Conservation (phyloP, 2,113 vertebrate species). For the Glareola pratincola region DNA sequence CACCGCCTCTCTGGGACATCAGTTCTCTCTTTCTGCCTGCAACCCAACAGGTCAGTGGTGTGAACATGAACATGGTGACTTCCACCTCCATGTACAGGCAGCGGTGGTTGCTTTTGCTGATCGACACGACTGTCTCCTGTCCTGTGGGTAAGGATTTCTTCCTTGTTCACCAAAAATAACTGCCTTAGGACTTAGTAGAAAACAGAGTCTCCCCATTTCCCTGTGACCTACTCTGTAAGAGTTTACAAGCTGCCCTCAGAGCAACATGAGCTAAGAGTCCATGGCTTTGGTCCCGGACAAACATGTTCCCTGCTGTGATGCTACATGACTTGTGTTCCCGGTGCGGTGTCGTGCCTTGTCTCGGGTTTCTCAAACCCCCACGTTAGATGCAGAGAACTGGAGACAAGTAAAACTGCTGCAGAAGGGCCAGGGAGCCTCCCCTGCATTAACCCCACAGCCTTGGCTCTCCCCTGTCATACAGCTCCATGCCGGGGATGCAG, state of each 20-base stretch:
- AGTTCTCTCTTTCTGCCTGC: not conserved
- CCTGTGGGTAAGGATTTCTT: constrained; percentile 61
- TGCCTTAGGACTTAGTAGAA: not conserved
- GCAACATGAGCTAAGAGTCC: not conserved
- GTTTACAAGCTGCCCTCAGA: not conserved
- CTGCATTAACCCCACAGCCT: not conserved
- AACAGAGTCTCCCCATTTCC: not conserved
- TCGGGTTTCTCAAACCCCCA: not conserved
- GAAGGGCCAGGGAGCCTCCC: not conserved
- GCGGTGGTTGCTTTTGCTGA: constrained; percentile 74
- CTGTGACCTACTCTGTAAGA: not conserved
- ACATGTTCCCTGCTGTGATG: not conserved
- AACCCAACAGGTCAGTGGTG: constrained; percentile 74
- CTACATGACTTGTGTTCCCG: not conserved
- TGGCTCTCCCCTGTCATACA: not conserved
- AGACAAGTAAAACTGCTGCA: not conserved
- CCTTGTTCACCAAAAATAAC: not conserved
- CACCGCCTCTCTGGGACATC: not conserved
- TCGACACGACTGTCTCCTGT: constrained; percentile 76
- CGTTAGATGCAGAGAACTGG: not conserved
- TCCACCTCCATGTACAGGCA: constrained; percentile 79
- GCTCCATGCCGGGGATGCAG: not conserved
- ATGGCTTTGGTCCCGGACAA: not conserved
- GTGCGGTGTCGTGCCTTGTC: not conserved
- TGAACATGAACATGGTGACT: constrained; percentile 80